Evolutionary conservation across 2,888 invertebrate genomes (phyloP), one percentile per base, ranked within the genome.

Genomic region (Rhagium mordax): DNA sequence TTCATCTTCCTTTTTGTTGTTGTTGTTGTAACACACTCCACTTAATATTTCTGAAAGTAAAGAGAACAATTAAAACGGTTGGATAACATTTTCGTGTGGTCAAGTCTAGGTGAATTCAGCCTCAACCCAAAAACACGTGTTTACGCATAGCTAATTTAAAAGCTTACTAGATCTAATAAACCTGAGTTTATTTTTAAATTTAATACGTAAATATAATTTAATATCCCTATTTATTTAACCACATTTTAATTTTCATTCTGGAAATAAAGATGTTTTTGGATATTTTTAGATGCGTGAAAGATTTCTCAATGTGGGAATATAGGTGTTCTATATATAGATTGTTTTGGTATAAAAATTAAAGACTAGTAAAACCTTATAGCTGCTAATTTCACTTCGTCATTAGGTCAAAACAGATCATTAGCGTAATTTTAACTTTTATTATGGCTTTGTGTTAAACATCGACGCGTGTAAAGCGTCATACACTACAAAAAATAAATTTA

Each of bases 1-100:
- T 83, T 94, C 94, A 85, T 94, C 94, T 87, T 94, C 94, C 85
- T 92, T 92, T 89, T 92, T 91, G 88, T 91, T 91, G 87, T 91
- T 91, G 81, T 87, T 92, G 89, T 92, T 92, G 88, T 93, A 93
- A 88, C 90, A 91, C 85, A 93, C 92, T 82, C 94, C 94, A 90
- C 93, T 93, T 89, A 94, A 90, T 86, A 93, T 92, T 91, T 94
- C 94, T 94, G 91, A 88, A 92, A 78, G 6, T 51, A 73, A 47
- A 41, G n/a, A 41, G 2, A n/a, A n/a, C 41, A 3, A 15, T 41
- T 41, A 41, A 41, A 41, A 41, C 4, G 2, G n/a, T 33, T 33
- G 1, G n/a, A n/a, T n/a, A n/a, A 33, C 33, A 33, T 33, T 33
- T 33, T 33, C 33, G 33, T 10, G 10, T 33, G 8, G 33, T 6